Evolutionary conservation across 2,113 vertebrate species (phyloP).

Genomic region (Hiodon alosoides): DNA sequence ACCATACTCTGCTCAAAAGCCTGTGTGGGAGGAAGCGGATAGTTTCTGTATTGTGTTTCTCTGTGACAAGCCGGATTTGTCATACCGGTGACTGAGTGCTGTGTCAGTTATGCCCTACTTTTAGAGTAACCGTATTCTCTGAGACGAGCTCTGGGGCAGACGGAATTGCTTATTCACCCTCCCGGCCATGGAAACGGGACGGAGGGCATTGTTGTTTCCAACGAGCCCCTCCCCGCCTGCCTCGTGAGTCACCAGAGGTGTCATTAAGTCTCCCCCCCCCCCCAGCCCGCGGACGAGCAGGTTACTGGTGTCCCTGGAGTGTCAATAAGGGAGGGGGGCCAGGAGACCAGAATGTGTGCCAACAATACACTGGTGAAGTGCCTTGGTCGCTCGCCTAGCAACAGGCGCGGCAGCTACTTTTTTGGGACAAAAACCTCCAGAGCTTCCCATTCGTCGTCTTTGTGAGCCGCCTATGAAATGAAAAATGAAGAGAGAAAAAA

Average conservation of each 20-base stretch:
- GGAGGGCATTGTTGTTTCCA: background rate
- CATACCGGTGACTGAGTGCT: background rate
- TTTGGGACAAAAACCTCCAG: background rate
- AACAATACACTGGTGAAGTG: background rate
- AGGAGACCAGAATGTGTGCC: too few species aligned
- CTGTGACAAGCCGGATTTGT: background rate
- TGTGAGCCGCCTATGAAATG: background rate
- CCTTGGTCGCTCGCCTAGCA: constrained; percentile 12
- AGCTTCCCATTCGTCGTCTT: background rate
- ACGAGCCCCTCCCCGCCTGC: background rate
- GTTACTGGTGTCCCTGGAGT: background rate
- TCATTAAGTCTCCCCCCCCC: constrained; percentile 6
- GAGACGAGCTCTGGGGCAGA: background rate
- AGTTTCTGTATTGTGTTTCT: background rate
- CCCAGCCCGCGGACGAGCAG: background rate
- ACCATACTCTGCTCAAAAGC: background rate
- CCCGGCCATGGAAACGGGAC: background rate
- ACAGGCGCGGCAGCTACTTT: background rate
- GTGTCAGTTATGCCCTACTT: background rate
- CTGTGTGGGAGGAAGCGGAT: background rate
- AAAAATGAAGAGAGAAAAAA: too few species aligned
- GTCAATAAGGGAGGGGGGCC: background rate
- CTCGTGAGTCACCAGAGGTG: constrained; percentile 10
- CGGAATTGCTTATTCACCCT: background rate
- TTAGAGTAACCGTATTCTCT: background rate